Conservation (phyloP, 2,888 invertebrate genomes). For the Panzeria rudis region DNA sequence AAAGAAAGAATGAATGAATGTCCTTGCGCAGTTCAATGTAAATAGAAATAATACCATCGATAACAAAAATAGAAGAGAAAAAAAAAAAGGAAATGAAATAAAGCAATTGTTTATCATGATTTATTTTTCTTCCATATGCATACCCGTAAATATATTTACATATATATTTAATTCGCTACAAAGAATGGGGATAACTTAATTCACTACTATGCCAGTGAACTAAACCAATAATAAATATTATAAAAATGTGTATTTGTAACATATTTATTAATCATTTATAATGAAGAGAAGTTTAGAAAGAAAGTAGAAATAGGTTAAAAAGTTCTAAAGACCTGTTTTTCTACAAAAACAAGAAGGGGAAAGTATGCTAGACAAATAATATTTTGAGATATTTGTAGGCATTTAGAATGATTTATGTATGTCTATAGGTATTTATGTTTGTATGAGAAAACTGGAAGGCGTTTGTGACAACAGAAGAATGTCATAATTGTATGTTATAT, state of each 20-base stretch:
- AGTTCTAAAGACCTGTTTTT: constrained; percentile 53
- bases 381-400: neutral
- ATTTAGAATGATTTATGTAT: neutral
- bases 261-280: constrained; percentile 5
- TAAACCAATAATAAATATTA: neutral
- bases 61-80: constrained; percentile 29
- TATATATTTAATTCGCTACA: neutral
- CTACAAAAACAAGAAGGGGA: neutral
- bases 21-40: constrained; percentile 82
- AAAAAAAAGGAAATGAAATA: constrained; percentile 25
- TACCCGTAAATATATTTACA: neutral
- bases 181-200: constrained; percentile 14
- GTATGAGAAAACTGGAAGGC: too few relatives aligned
- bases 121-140: constrained; percentile 9
- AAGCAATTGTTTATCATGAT: constrained; percentile 52
- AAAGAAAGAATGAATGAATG: constrained; percentile 74
- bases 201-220: constrained; percentile 48
- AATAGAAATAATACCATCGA: constrained; percentile 56
- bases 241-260: neutral
- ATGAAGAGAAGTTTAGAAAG: neutral
- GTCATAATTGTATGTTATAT: too few relatives aligned
- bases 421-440: too few relatives aligned
- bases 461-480: too few relatives aligned
- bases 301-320: constrained; percentile 61
- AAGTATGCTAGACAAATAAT: constrained; percentile 14